Percentiles rank a stretch among this genome's conserved stretches.
These are phyloP conservation scores for Ladona fulva DNA, from an alignment of 1,140 invertebrate species.

Conservation along the genomic window DNA sequence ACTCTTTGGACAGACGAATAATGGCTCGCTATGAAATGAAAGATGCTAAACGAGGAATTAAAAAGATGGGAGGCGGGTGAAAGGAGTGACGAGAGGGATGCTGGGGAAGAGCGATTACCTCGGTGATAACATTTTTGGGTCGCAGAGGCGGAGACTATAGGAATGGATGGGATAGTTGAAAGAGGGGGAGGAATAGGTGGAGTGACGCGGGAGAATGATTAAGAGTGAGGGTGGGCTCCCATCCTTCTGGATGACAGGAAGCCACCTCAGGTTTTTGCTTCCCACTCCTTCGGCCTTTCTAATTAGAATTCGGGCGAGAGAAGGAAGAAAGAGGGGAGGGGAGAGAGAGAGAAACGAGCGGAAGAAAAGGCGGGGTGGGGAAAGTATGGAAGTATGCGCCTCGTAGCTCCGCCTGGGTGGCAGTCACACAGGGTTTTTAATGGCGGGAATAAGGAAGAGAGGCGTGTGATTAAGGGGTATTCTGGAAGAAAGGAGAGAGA, in stretches of 20 bases:
- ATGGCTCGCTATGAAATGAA: not conserved
- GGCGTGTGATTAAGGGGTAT: not conserved
- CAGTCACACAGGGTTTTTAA: not conserved
- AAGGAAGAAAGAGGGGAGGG: not conserved
- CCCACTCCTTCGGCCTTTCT: not conserved
- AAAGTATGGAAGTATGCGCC: not conserved
- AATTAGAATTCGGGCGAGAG: not conserved
- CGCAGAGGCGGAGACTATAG: not conserved
- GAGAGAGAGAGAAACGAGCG: not conserved
- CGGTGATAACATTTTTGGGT: not conserved
- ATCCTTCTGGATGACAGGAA: conserved; percentile 8
- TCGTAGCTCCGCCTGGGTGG: too few relatives aligned
- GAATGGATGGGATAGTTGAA: not conserved
- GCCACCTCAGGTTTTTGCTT: not conserved
- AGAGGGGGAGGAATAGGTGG: not conserved
- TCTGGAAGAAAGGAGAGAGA: not conserved
- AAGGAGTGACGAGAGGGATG: not conserved
- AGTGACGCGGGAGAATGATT: not conserved
- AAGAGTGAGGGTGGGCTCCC: not conserved
- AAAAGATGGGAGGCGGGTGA: not conserved
- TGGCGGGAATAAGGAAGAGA: not conserved
- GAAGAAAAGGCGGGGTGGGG: not conserved
- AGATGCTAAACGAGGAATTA: not conserved
- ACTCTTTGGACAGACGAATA: too few relatives aligned
- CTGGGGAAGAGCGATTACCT: not conserved